Evolutionary conservation across 2,888 invertebrate species (phyloP), one percentile per base, ranked within the genome.

Genomic region (Endomychus coccineus): DNA sequence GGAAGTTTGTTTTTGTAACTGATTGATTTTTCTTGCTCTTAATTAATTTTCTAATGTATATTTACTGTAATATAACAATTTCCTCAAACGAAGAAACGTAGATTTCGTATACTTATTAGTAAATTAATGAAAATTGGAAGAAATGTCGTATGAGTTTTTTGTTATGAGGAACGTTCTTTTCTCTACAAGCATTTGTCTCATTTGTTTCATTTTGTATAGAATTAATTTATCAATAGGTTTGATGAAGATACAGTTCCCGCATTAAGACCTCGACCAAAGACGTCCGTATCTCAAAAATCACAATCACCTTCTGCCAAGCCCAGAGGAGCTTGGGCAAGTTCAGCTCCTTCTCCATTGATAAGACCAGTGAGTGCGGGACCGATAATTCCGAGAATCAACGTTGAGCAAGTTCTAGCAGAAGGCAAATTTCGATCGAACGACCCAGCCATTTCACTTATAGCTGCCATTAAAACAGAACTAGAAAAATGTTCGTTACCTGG

Each of bases 361-460:
- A 61, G 81, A 14, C 80, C 81, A 0, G 53, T 80, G 28, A 80
- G 80, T 54, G 80, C 81, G 0, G 80, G 78, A 0, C 74, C 77
- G 2, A 72, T 77, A 51, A 53, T 59, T 41, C 71, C 70, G 36
- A 66, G 61, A 46, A 55, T 71, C 10, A 70, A 71, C 46, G 66
- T 69, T 1, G 67, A 66, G 12, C 68, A 78, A 12, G 68, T 81
- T 23, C 55, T 74, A 13, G 67, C 75, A 0, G 75, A 77, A 44
- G 73, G 74, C 3, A 68, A 68, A n/a, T 68, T 81, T 42, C 60
- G 68, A 2, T 68, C 73, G 0, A 73, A 74, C 31, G 80, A 87
- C 61, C 83, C 88, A 0, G 87, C 88, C 0, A 75, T 86, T 9
- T 87, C 88, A 0, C 71, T 89, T 15, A 88, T 90, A 51, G 78